Conservation (phyloP, 2,113 vertebrate species). For the Hemiscyllium ocellatum region DNA sequence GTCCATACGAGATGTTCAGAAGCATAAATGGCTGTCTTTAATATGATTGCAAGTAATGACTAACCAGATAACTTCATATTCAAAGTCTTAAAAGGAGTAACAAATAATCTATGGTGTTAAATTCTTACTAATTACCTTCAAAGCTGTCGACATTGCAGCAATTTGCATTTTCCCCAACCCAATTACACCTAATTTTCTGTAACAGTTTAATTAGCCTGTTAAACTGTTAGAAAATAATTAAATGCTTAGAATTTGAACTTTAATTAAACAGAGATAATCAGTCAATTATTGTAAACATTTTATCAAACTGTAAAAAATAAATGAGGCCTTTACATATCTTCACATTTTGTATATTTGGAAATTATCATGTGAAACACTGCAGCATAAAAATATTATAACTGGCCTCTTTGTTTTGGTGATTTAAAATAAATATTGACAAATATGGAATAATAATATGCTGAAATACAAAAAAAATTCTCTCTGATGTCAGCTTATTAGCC, state of each 20-base stretch:
- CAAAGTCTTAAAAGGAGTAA: background rate
- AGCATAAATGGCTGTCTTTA: background rate
- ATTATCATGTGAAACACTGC: background rate
- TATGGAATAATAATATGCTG: constrained; percentile 67
- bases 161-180: constrained; percentile 2
- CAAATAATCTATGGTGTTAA: background rate
- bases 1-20: background rate
- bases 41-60: background rate
- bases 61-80: background rate
- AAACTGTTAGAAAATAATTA: constrained; percentile 32
- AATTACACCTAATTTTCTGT: constrained; percentile 23
- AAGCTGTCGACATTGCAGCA: constrained; percentile 14
- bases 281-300: constrained; percentile 33
- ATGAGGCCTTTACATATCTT: background rate
- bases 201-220: constrained; percentile 27
- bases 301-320: constrained; percentile 14
- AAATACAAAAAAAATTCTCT: constrained; percentile 62
- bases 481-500: constrained; percentile 73
- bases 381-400: background rate
- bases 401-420: background rate
- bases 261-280: constrained; percentile 32
- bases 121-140: constrained; percentile 25
- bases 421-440: constrained; percentile 44
- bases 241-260: constrained; percentile 25
- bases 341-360: background rate